Conservation (phyloP, 2,113 vertebrate species). For the Lophura nycthemera region DNA sequence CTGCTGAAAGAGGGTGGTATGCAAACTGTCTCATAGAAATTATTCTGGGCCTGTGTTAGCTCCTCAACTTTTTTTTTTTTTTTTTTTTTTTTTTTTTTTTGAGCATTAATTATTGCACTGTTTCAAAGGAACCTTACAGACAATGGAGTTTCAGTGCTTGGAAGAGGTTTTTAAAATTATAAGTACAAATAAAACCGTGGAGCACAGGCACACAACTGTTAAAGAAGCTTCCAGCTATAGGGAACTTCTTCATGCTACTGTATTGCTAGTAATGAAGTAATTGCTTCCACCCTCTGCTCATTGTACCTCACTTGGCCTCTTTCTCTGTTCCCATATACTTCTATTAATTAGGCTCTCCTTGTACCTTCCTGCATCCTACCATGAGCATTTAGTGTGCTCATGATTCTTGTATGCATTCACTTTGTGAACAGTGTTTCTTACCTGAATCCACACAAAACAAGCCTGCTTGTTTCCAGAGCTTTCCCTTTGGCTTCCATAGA, state of each 20-base stretch:
- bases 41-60: not conserved
- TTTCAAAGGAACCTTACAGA: not conserved
- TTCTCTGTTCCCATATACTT: not conserved
- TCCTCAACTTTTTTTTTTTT: not conserved
- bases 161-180: not conserved
- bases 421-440: not conserved
- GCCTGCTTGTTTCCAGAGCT: not conserved
- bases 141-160: rapidly evolving
- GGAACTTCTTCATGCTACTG: not conserved
- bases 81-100: not conserved
- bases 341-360: not conserved
- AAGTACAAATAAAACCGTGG: rapidly evolving
- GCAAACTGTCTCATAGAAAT: not conserved
- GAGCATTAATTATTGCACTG: not conserved
- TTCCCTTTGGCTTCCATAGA: not conserved
- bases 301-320: not conserved
- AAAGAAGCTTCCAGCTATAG: not conserved
- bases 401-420: not conserved
- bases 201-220: not conserved
- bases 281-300: not conserved
- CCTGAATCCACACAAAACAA: not conserved
- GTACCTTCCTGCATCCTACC: not conserved
- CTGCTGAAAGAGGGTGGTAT: not conserved
- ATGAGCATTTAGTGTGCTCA: rapidly evolving
- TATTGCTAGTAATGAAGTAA: rapidly evolving